Evolutionary conservation across 2,888 invertebrate species (phyloP).

Genomic region (Caenorhabditis sp.): DNA sequence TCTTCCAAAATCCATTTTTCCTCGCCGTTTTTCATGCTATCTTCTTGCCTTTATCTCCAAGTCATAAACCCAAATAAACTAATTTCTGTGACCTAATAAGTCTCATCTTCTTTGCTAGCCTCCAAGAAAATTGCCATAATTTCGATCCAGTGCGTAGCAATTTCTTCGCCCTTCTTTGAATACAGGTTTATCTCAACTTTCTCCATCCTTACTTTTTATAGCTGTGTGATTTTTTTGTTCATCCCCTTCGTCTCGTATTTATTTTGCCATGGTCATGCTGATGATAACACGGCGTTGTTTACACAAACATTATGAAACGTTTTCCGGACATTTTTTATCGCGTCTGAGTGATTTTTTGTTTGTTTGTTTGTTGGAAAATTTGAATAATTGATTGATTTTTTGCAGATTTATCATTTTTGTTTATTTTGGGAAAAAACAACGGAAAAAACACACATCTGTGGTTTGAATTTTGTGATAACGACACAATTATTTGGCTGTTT

Average conservation of each 20-base stretch:
- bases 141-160: neutral
- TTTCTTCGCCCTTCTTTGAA: neutral
- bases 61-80: neutral
- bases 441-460: too few species aligned
- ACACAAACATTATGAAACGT: neutral
- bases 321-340: neutral
- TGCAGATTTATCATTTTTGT: neutral
- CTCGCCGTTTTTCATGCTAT: too few species aligned
- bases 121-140: neutral
- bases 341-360: neutral
- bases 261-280: neutral
- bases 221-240: neutral
- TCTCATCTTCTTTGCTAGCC: too few species aligned
- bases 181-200: constrained; percentile 1
- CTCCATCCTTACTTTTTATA: neutral
- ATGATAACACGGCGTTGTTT: neutral
- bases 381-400: constrained; percentile 4
- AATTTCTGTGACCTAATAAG: neutral
- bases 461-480: neutral
- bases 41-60: neutral
- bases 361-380: neutral
- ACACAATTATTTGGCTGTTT: neutral
- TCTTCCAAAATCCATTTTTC: too few species aligned
- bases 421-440: neutral
- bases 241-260: neutral